Base-by-base conservation (phyloP, 2,888 invertebrate genomes). In the Stenotaenia linearis region DNA sequence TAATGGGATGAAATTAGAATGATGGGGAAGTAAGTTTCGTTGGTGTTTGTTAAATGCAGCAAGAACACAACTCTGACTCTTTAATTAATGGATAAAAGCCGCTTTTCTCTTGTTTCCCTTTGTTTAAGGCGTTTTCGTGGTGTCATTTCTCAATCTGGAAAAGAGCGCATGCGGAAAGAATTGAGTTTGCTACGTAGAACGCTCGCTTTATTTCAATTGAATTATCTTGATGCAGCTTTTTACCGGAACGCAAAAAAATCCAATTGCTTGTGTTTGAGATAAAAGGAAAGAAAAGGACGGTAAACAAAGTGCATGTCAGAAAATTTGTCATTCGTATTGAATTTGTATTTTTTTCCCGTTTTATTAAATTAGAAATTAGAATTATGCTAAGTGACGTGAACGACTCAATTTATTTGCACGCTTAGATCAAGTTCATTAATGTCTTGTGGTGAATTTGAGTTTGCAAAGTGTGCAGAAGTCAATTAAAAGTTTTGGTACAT, bases 171-270 rank as follows among this genome's bases (percentile, higher is more conserved):
- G 69, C 69, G 69, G 69, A 69, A 69, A 69, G 69, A 69, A 69
- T 69, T 69, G 28, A 69, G 69, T 69, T 69, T 69, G 69, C 69
- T 25, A 69, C 28, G 28, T 69, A 69, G 69, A 69, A 23, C 28
- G 69, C 69, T 69, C 69, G 69, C 25, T 69, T 69, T 69, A 69
- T 69, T 69, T 69, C 69, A 69, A 69, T 69, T 69, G 69, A 69
- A 28, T 69, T 69, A 69, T 28, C 69, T 69, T 25, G 69, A 69
- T 69, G 69, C 69, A 15, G 69, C 69, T 23, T 69, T 69, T 69
- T 25, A n/a, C 18, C 4, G 7, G 69, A 25, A 6, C n/a, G 6
- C 18, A 28, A 69, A 12, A 28, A 28, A 28, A 15, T 25, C 25
- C 23, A 69, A 69, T 69, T 69, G 69, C 15, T 69, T 69, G 25